Evolutionary conservation across 2,888 invertebrate genomes (phyloP).

Genomic region (Hesperia comma): DNA sequence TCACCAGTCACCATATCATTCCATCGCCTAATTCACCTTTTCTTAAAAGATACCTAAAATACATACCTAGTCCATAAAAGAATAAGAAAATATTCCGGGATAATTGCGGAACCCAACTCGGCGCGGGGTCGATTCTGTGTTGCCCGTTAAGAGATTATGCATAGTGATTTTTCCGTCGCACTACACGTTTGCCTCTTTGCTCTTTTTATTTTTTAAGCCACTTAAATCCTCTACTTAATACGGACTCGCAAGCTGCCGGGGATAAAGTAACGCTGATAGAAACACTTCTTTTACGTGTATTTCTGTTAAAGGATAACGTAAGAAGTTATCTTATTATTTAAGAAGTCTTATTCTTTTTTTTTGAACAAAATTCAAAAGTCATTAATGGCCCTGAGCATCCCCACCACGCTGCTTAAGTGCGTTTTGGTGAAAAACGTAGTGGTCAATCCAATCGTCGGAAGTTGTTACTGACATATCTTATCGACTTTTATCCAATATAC

Average conservation of each 20-base stretch:
- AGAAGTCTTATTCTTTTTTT: background rate
- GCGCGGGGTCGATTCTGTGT: background rate
- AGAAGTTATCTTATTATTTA: background rate
- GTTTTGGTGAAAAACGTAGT: too few species aligned
- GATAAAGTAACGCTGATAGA: constrained; percentile 4
- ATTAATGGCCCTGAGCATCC: too few species aligned
- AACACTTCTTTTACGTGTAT: constrained; percentile 2
- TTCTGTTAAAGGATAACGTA: background rate
- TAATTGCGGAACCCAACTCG: too few species aligned
- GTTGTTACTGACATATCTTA: too few species aligned
- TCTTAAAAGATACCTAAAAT: too few species aligned
- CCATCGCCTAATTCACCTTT: too few species aligned
- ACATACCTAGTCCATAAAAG: too few species aligned
- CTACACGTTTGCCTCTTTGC: constrained; percentile 5
- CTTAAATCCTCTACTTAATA: constrained; percentile 9
- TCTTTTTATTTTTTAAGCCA: constrained; percentile 19
- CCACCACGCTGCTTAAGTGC: too few species aligned
- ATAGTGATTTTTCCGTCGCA: constrained; percentile 12
- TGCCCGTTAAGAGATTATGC: constrained; percentile 17
- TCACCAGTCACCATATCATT: too few species aligned
- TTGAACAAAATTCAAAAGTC: background rate
- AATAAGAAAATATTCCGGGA: too few species aligned
- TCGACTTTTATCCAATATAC: too few species aligned
- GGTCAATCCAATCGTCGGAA: too few species aligned
- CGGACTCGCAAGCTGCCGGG: constrained; percentile 3